phyloP scores from a whole-genome alignment of 1,140 invertebrate genomes.

The Microplitis mediator region DNA sequence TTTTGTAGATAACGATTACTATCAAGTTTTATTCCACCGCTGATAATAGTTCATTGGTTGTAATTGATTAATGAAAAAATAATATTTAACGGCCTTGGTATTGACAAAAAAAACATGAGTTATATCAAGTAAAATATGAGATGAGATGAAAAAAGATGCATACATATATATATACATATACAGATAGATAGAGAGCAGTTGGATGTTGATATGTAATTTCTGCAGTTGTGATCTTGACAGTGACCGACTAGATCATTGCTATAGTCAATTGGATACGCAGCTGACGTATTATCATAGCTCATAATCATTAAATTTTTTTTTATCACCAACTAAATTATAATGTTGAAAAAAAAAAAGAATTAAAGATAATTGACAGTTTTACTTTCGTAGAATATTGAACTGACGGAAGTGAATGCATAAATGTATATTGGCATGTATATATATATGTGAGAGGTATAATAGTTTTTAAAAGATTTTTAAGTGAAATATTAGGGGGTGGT shows the following conservation, averaged over 20 bases:
- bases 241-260: slow-evolving; percentile 48
- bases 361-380: neutral
- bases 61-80: no score
- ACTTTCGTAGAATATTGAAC: neutral
- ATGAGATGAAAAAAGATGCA: no score
- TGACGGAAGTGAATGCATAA: neutral
- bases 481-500: slow-evolving; percentile 1
- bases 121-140: no score
- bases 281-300: neutral
- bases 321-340: neutral
- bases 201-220: neutral
- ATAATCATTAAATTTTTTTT: no score
- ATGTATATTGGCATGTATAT: neutral
- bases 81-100: no score
- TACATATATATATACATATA: neutral
- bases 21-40: no score
- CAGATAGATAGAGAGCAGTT: neutral
- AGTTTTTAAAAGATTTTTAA: neutral
- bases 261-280: slow-evolving; percentile 34
- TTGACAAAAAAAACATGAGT: no score
- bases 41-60: no score
- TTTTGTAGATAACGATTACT: no score
- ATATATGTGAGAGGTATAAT: neutral
- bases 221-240: slow-evolving; percentile 48
- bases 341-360: neutral